phyloP scores from a whole-genome alignment of 1,140 invertebrate species.

The Triops cancriformis region DNA sequence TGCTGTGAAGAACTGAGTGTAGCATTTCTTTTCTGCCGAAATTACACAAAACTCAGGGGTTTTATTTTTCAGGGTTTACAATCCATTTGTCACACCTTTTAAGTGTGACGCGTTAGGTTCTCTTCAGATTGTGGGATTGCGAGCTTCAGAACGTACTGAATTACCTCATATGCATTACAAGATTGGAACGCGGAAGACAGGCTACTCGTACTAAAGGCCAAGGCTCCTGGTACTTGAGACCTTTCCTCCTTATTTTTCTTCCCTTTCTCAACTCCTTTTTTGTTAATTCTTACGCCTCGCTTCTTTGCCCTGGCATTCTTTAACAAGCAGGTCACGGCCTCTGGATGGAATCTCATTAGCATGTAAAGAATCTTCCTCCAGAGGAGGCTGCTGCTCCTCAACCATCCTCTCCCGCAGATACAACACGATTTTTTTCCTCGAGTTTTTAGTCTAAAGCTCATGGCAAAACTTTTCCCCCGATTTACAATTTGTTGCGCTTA shows the following conservation, averaged over 20 bases:
- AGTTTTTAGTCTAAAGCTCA: too few relatives aligned
- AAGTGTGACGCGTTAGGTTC: too few relatives aligned
- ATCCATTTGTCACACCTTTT: too few relatives aligned
- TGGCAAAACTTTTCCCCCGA: neutral
- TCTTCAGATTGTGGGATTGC: neutral
- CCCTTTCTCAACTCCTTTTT: neutral
- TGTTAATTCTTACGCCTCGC: neutral
- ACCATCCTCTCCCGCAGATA: neutral
- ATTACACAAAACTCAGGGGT: too few relatives aligned
- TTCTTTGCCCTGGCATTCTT: neutral
- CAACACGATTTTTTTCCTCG: conserved; percentile 16
- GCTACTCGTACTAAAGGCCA: neutral
- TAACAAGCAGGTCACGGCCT: conserved; percentile 9
- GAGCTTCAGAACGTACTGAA: neutral
- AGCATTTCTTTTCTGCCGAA: too few relatives aligned
- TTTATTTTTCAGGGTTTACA: too few relatives aligned
- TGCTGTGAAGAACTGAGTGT: too few relatives aligned
- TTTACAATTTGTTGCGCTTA: neutral
- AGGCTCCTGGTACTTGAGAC: neutral
- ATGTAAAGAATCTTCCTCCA: neutral
- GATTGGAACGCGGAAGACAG: neutral
- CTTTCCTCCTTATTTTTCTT: neutral
- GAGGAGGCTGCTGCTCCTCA: neutral
- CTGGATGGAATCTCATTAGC: neutral
- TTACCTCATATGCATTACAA: neutral